A percentile compares a stretch with the other conserved stretches of the same genome.
phyloP scores from a whole-genome alignment of 2,113 vertebrate genomes.

The Nibea coibor region DNA sequence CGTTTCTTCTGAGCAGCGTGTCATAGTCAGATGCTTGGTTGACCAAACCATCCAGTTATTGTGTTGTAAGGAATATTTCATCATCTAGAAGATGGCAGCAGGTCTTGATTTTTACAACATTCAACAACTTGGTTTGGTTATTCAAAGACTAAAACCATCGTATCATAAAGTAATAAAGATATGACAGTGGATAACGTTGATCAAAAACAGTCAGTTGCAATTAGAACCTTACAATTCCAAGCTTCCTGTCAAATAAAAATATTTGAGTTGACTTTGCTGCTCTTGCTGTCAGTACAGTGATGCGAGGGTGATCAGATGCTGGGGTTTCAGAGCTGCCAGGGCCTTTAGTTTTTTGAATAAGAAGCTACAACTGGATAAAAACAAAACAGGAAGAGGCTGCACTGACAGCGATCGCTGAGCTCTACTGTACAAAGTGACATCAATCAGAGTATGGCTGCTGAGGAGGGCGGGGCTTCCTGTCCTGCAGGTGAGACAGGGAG shows the following conservation, averaged over 20 bases:
- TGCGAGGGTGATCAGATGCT: neutral
- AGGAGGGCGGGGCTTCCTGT: constrained; percentile 44
- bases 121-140: neutral
- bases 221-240: constrained; percentile 14
- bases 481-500: constrained; percentile 40
- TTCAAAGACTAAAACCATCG: neutral
- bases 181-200: neutral
- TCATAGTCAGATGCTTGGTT: too few relatives aligned
- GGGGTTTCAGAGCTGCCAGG: neutral
- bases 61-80: neutral
- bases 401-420: constrained; percentile 4
- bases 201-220: neutral
- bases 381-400: constrained; percentile 3
- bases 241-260: constrained; percentile 6
- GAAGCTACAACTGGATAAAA: constrained; percentile 28
- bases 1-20: too few relatives aligned
- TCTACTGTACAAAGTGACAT: constrained; percentile 59
- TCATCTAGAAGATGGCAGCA: neutral
- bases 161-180: neutral
- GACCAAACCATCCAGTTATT: too few relatives aligned
- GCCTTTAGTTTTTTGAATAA: neutral
- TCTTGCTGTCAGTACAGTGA: neutral
- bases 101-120: neutral
- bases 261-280: neutral
- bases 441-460: constrained; percentile 62